Conservation (phyloP, 2,888 invertebrate genomes). For the Micoletzkya japonica region DNA sequence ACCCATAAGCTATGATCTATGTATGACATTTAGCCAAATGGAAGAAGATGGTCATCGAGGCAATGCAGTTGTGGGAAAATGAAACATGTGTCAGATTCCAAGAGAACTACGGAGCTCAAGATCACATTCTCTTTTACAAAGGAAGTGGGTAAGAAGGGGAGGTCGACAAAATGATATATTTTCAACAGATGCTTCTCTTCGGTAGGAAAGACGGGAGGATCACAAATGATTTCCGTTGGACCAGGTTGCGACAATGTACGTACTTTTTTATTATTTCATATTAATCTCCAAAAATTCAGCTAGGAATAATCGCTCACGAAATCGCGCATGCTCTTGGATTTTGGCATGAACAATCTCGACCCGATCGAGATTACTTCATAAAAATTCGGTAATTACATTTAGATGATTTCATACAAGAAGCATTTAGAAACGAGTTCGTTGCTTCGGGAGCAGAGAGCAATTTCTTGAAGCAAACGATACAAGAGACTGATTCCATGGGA, state of each 20-base stretch:
- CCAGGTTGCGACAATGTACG: slow-evolving; percentile 60
- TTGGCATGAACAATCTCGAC: slow-evolving; percentile 61
- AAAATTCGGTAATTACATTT: slow-evolving; percentile 29
- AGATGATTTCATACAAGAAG: not conserved
- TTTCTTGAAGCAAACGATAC: slow-evolving; percentile 51
- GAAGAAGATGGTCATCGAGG: slow-evolving; percentile 50
- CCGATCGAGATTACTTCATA: slow-evolving; percentile 58
- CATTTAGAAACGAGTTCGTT: slow-evolving; percentile 48
- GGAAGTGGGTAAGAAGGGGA: slow-evolving; percentile 44
- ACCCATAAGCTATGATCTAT: not conserved
- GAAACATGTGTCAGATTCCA: slow-evolving; percentile 60
- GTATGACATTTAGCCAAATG: slow-evolving; percentile 47
- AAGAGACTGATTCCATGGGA: slow-evolving; percentile 57
- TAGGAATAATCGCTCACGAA: slow-evolving; percentile 59
- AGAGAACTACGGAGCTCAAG: slow-evolving; percentile 54
- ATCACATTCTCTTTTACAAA: slow-evolving; percentile 57
- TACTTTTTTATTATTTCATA: not conserved
- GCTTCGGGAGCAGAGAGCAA: slow-evolving; percentile 58
- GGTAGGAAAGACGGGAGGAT: slow-evolving; percentile 59
- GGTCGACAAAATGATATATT: not conserved
- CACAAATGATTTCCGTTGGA: slow-evolving; percentile 61
- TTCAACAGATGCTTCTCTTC: slow-evolving; percentile 47
- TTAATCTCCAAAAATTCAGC: slow-evolving; percentile 34
- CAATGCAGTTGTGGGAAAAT: slow-evolving; percentile 54
- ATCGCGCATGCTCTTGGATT: slow-evolving; percentile 60